phyloP scores from a whole-genome alignment of 2,888 invertebrate genomes.

The Trichogramma dendrolimi region DNA sequence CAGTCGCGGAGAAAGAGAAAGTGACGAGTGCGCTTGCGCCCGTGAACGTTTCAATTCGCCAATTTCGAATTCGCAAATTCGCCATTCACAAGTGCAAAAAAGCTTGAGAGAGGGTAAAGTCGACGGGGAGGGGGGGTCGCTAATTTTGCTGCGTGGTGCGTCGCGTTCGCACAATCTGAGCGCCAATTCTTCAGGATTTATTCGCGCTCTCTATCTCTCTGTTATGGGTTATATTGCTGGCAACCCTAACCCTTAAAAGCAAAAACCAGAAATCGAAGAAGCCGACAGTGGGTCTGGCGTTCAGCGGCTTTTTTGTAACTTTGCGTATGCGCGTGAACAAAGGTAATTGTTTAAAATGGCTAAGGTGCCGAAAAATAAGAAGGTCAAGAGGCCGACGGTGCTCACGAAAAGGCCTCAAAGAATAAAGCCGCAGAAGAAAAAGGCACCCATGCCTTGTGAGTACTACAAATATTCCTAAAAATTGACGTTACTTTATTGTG shows the following conservation, averaged over 20 bases:
- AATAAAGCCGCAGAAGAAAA: conserved; percentile 14
- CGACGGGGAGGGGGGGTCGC: too few species aligned
- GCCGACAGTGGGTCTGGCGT: too few species aligned
- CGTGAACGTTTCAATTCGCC: too few species aligned
- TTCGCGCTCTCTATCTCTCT: not conserved
- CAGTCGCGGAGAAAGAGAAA: too few species aligned
- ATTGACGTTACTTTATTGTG: not conserved
- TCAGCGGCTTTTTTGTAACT: too few species aligned
- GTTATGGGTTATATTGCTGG: conserved; percentile 3
- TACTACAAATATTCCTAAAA: conserved; percentile 5
- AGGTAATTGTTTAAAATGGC: conserved; percentile 34
- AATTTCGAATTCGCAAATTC: too few species aligned
- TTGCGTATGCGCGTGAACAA: too few species aligned
- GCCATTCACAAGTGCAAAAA: too few species aligned
- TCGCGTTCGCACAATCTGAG: not conserved
- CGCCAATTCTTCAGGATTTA: not conserved
- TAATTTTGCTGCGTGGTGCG: too few species aligned
- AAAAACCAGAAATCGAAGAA: too few species aligned
- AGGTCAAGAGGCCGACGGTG: conserved; percentile 37
- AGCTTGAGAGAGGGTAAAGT: too few species aligned
- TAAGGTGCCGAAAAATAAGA: conserved; percentile 36
- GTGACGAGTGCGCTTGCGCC: too few species aligned
- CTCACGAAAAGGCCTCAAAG: conserved; percentile 36
- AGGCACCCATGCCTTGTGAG: conserved; percentile 33
- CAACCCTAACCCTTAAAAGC: not conserved